Base-by-base conservation (phyloP, 2,888 invertebrate species). In the Baccha elongata region DNA sequence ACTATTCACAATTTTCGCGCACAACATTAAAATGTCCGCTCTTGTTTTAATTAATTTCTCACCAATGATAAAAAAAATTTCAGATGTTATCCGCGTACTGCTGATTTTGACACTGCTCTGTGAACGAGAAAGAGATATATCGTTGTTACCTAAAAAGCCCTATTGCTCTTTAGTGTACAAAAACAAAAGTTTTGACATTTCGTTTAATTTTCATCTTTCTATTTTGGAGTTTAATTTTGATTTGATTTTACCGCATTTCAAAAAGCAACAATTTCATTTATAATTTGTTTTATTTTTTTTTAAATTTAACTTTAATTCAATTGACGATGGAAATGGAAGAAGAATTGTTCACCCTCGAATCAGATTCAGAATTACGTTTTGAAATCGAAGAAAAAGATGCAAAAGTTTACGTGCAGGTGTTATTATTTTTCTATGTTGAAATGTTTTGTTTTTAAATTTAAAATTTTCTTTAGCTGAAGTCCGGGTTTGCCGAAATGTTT, bases 401-500 rank as follows among this genome's bases (percentile, higher is more conserved):
- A 88, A 96, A 96, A 91, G 95, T 96, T 1, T 93, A 93, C 72
- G 92, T 97, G 74, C 95, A 95, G 92, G 95, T 95, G n/a, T n/a
- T n/a, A n/a, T n/a, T n/a, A n/a, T n/a, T n/a, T n/a, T n/a, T n/a
- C n/a, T n/a, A n/a, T n/a, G n/a, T n/a, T n/a, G n/a, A n/a, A n/a
- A n/a, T n/a, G n/a, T n/a, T n/a, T n/a, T n/a, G n/a, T n/a, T n/a
- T n/a, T n/a, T n/a, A n/a, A n/a, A n/a, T n/a, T n/a, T n/a, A n/a
- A n/a, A n/a, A n/a, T n/a, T n/a, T 88, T 40, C 8, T 32, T 32
- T 89, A 98, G 95, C 92, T 99, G 80, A 94, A 96, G 88, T 94
- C 93, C 87, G 99, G 99, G 0, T 93, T 95, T 87, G 99, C 98
- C 0, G 99, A 99, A 92, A 93, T 99, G 46, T 99, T 99, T 91